These are phyloP conservation scores for Bolinopsis microptera DNA, from an alignment of 37 sponge, comb jelly and placozoan species.

Conservation along the genomic window DNA sequence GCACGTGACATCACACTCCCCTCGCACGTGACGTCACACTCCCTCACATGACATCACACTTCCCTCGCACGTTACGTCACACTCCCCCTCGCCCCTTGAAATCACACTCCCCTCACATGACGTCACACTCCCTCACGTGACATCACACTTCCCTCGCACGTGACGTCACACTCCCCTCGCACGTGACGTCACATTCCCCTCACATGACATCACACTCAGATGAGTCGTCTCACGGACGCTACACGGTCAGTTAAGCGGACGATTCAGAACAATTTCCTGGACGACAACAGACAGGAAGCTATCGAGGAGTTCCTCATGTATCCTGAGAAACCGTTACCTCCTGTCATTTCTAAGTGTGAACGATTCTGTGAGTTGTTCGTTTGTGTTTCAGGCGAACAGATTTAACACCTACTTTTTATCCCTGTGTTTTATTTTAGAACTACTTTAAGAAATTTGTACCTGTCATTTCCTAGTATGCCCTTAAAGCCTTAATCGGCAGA, in stretches of 20 bases:
- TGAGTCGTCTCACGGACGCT: constrained; percentile 79
- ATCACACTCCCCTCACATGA: too few relatives aligned
- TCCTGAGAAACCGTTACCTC: constrained; percentile 31
- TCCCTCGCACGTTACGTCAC: not conserved
- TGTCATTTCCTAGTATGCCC: too few relatives aligned
- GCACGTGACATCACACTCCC: too few relatives aligned
- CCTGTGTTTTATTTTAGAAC: not conserved
- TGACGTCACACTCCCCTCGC: not conserved
- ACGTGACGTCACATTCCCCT: not conserved
- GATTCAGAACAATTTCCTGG: constrained; percentile 87
- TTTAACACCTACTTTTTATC: not conserved
- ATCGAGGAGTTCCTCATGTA: constrained; percentile 80
- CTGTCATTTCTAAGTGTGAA: constrained; percentile 42
- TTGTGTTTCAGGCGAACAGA: not conserved
- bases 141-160: not conserved
- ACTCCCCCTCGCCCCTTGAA: not conserved
- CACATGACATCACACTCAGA: constrained; percentile 48
- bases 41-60: too few relatives aligned
- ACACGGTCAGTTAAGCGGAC: constrained; percentile 87
- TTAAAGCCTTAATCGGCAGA: too few relatives aligned
- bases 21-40: too few relatives aligned
- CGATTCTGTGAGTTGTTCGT: constrained; percentile 44
- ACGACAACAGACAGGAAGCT: constrained; percentile 88
- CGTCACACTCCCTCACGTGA: not conserved
- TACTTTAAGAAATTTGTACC: too few relatives aligned